Evolutionary conservation across 2,113 vertebrate species (phyloP).

Genomic region (Mesoclemmys tuberculata): DNA sequence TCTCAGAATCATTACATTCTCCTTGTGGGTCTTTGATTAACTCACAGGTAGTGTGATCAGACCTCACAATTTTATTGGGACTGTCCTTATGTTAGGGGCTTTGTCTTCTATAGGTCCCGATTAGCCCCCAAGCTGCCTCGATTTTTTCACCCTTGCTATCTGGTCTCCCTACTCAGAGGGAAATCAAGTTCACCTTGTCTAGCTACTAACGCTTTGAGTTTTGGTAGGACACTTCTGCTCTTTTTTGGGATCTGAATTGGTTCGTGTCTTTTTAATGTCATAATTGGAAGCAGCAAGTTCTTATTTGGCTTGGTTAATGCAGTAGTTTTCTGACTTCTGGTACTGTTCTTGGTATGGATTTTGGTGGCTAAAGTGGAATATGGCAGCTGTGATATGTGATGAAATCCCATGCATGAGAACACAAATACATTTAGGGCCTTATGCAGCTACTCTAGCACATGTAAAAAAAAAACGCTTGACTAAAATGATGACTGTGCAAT

Average conservation of each 20-base stretch:
- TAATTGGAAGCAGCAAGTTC: background rate
- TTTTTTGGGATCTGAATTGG: background rate
- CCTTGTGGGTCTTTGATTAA: conserved; percentile 2
- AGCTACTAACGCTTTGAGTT: background rate
- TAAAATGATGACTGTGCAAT: background rate
- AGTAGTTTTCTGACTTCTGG: background rate
- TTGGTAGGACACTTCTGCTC: background rate
- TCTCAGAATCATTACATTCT: background rate
- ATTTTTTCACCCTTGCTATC: background rate
- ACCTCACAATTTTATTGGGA: background rate
- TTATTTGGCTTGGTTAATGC: background rate
- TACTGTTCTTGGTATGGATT: background rate
- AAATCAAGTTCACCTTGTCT: conserved; percentile 9
- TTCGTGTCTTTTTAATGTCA: background rate
- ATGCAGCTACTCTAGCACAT: background rate
- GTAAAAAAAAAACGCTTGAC: background rate
- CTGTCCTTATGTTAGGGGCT: background rate
- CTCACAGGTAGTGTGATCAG: background rate
- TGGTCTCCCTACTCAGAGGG: background rate
- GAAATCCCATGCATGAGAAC: background rate
- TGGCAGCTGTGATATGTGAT: background rate
- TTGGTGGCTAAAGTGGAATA: background rate
- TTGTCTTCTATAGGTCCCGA: background rate
- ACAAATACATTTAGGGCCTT: background rate
- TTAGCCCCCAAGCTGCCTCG: background rate